Evolutionary conservation across 2,113 vertebrate species (phyloP).

Genomic region (Hydrolagus affinis): DNA sequence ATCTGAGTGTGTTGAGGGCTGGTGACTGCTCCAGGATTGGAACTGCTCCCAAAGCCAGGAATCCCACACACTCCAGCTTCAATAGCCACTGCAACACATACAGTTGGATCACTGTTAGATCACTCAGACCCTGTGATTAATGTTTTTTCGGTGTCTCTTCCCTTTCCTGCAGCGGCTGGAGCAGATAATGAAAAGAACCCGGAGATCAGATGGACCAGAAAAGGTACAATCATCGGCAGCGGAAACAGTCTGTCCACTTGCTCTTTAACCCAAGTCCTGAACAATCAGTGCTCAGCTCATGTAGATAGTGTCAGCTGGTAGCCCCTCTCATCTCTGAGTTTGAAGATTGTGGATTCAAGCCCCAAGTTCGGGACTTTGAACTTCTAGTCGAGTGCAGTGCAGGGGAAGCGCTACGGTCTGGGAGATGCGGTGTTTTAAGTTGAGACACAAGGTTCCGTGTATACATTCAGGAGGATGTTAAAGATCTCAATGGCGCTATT

Average conservation of each 20-base stretch:
- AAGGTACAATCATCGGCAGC: slow-evolving; percentile 60
- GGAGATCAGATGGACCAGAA: slow-evolving; percentile 71
- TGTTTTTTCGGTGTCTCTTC: background rate
- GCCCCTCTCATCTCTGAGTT: background rate
- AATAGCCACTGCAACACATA: background rate
- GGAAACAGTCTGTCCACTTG: background rate
- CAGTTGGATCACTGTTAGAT: background rate
- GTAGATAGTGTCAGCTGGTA: background rate
- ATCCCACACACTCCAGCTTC: background rate
- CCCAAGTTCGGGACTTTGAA: background rate
- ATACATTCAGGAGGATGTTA: too few species aligned
- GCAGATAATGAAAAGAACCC: slow-evolving; percentile 96
- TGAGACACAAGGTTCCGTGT: too few species aligned
- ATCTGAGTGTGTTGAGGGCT: too few species aligned
- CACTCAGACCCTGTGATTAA: background rate
- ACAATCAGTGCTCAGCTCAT: background rate
- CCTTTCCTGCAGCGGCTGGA: slow-evolving; percentile 71
- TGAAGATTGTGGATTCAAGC: background rate
- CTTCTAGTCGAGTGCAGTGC: too few species aligned
- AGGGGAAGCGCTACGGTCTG: background rate
- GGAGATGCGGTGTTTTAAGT: background rate
- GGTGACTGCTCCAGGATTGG: background rate
- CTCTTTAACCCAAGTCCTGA: background rate
- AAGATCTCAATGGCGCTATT: too few species aligned
- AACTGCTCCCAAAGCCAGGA: background rate